A percentile compares a stretch with the other conserved stretches of the same genome.
These are phyloP conservation scores for Pandemis cinnamomeana DNA, from an alignment of 2,888 invertebrate genomes.

Conservation along the genomic window DNA sequence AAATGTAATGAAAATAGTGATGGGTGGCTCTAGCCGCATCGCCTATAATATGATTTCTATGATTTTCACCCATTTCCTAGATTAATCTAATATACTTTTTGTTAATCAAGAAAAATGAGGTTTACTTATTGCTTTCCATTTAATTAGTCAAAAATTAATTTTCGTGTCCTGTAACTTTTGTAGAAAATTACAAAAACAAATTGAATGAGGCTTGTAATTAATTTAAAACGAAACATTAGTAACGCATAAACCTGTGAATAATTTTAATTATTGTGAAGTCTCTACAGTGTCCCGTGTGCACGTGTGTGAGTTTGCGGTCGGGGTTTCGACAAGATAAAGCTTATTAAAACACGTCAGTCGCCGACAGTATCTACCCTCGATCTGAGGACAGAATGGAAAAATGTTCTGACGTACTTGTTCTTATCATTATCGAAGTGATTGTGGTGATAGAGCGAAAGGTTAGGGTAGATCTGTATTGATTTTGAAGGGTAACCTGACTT, in stretches of 20 bases:
- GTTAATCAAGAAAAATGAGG: too few relatives aligned
- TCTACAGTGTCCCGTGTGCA: constrained; percentile 2
- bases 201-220: too few relatives aligned
- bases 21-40: too few relatives aligned
- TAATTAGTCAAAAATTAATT: too few relatives aligned
- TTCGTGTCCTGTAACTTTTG: too few relatives aligned
- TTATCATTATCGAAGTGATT: constrained; percentile 39
- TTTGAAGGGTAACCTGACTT: constrained; percentile 10
- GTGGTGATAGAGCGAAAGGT: constrained; percentile 34
- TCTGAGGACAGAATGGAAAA: constrained; percentile 67
- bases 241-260: background rate
- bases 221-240: too few relatives aligned
- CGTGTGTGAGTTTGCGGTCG: constrained; percentile 35
- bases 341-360: constrained; percentile 79
- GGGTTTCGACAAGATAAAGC: constrained; percentile 74
- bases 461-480: constrained; percentile 35
- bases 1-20: too few relatives aligned
- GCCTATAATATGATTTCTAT: too few relatives aligned
- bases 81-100: too few relatives aligned
- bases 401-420: constrained; percentile 49
- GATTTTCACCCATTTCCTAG: too few relatives aligned
- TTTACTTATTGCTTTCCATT: too few relatives aligned
- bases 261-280: constrained; percentile 21
- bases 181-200: too few relatives aligned
- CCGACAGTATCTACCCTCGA: constrained; percentile 80